These are phyloP conservation scores for Psylliodes chrysocephalus DNA, from an alignment of 2,888 invertebrate species.

Conservation along the genomic window DNA sequence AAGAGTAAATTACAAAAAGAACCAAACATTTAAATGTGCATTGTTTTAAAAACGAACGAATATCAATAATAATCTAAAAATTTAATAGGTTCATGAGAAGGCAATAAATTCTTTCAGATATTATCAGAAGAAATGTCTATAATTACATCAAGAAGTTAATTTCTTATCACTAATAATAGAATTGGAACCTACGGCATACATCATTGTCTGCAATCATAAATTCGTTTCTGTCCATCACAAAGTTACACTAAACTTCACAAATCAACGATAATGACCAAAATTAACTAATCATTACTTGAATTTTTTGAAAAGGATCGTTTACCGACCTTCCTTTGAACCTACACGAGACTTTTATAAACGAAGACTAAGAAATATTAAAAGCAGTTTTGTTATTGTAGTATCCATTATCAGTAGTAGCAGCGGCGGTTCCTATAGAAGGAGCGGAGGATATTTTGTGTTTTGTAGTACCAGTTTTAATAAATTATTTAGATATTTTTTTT, in stretches of 20 bases:
- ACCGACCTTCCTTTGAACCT: constrained; percentile 3
- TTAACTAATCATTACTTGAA: background rate
- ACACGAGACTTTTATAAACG: background rate
- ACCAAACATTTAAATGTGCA: too few species aligned
- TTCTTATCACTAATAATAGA: background rate
- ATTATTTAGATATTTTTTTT: too few species aligned
- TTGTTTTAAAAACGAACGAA: too few species aligned
- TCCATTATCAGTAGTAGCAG: constrained; percentile 7
- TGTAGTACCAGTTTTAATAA: too few species aligned
- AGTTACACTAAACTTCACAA: background rate
- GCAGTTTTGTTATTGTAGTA: constrained; percentile 5
- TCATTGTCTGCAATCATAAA: background rate
- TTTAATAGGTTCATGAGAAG: too few species aligned
- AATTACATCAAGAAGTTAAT: background rate
- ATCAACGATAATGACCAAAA: background rate
- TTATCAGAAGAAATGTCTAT: too few species aligned
- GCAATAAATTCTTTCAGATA: too few species aligned
- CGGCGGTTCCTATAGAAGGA: background rate
- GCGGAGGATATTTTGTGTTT: too few species aligned
- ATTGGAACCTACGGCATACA: background rate
- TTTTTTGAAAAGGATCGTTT: background rate
- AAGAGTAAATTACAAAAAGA: too few species aligned
- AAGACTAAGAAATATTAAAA: constrained; percentile 15
- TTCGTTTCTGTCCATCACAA: background rate
- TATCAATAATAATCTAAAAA: too few species aligned